A percentile compares a stretch with the other conserved stretches of the same genome.
Evolutionary conservation across 1,140 invertebrate species (phyloP).

Genomic region (Limonius californicus): DNA sequence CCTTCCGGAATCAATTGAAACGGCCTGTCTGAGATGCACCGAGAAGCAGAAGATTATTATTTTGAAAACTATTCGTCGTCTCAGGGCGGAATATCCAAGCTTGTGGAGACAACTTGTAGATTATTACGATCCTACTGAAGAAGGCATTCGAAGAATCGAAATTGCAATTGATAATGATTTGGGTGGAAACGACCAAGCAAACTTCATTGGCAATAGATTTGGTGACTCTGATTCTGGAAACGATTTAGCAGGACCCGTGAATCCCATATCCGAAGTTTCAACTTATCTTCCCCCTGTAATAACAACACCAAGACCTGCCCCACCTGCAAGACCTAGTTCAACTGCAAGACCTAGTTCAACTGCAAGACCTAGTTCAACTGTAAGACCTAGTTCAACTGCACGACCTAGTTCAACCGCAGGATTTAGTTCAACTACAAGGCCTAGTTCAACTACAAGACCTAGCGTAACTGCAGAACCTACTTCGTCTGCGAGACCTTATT

Average conservation of each 20-base stretch:
- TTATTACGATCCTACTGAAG: slow-evolving; percentile 58
- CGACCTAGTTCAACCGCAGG: background rate
- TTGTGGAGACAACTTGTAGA: slow-evolving; percentile 54
- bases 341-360: background rate
- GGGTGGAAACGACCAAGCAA: no score
- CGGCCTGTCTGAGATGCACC: slow-evolving; percentile 58
- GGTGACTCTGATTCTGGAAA: background rate
- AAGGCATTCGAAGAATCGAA: slow-evolving; percentile 48
- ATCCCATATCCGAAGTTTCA: background rate
- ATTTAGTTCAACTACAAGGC: background rate
- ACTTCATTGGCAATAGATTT: background rate
- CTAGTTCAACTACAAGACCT: background rate
- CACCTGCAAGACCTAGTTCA: background rate
- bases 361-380: background rate
- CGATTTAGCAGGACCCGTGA: slow-evolving; percentile 13
- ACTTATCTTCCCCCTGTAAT: slow-evolving; percentile 1
- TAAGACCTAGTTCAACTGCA: background rate
- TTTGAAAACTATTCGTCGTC: slow-evolving; percentile 51
- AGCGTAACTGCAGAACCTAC: background rate
- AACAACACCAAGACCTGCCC: background rate
- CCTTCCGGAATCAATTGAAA: slow-evolving; percentile 59
- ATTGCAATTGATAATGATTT: slow-evolving; percentile 23
- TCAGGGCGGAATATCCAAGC: slow-evolving; percentile 56
- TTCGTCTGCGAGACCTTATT: background rate
- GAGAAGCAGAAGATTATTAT: slow-evolving; percentile 56